phyloP scores from a whole-genome alignment of 2,797 vertebrate genomes.

The Mastacembelus armatus region DNA sequence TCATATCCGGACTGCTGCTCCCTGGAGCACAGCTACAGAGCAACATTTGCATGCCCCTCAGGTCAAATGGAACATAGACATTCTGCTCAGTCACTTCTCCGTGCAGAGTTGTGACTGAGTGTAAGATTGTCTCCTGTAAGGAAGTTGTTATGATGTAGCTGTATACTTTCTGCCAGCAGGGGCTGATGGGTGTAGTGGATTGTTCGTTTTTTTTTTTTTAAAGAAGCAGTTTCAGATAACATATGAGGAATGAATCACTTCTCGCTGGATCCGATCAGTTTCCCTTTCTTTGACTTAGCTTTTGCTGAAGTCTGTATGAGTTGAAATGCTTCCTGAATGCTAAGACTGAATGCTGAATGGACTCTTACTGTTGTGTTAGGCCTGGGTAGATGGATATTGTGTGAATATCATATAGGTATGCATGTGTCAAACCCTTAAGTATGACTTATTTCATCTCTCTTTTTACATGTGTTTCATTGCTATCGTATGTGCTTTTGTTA shows the following conservation, averaged over 20 bases:
- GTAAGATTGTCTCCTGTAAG: conserved; percentile 34
- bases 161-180: conserved; percentile 33
- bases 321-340: conserved; percentile 28
- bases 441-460: neutral
- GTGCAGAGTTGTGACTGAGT: conserved; percentile 39
- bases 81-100: conserved; percentile 52
- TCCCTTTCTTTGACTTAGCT: conserved; percentile 58
- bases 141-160: conserved; percentile 43
- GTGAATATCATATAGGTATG: neutral
- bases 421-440: neutral
- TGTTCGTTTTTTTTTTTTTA: conserved; percentile 34
- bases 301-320: conserved; percentile 1
- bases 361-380: neutral
- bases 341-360: neutral
- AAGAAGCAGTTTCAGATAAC: conserved; percentile 58
- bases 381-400: neutral
- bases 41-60: conserved; percentile 53
- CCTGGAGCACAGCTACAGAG: conserved; percentile 67
- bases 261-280: conserved; percentile 60
- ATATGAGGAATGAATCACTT: conserved; percentile 69
- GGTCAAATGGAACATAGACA: conserved; percentile 52
- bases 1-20: conserved; percentile 84
- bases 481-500: neutral
- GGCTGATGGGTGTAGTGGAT: conserved; percentile 32
- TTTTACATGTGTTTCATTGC: conserved; percentile 13